Conservation (phyloP, 1,140 invertebrate genomes). For the Cylas formicarius region DNA sequence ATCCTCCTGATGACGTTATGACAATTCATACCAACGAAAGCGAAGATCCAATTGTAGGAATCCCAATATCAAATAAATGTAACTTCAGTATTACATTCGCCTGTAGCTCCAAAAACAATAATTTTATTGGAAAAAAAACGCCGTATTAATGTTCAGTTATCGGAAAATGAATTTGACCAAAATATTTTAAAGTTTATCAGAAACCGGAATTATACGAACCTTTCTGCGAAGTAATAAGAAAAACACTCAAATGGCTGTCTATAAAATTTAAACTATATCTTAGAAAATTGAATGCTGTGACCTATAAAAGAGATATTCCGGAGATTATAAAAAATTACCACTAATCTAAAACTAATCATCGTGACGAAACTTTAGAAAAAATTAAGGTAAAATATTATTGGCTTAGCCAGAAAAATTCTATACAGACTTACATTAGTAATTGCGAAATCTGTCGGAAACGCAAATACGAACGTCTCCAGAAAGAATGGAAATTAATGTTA, state of each 20-base stretch:
- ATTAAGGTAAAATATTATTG: slow-evolving; percentile 16
- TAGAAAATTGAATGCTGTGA: slow-evolving; percentile 6
- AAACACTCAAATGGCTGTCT: slow-evolving; percentile 2
- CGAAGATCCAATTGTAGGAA: slow-evolving; percentile 6
- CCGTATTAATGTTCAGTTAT: slow-evolving; percentile 1
- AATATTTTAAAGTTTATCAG: slow-evolving; percentile 6
- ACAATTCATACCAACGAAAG: slow-evolving; percentile 2
- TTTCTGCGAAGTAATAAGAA: not conserved
- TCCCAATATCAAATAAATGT: slow-evolving; percentile 8
- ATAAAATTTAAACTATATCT: slow-evolving; percentile 2
- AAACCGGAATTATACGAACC: slow-evolving; percentile 6
- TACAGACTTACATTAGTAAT: slow-evolving; percentile 14
- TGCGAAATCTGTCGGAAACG: slow-evolving; percentile 14
- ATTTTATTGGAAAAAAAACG: slow-evolving; percentile 13
- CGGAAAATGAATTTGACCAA: slow-evolving; percentile 3
- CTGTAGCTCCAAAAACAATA: slow-evolving; percentile 7
- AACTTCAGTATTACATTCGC: slow-evolving; percentile 6
- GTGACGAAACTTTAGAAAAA: slow-evolving; percentile 9
- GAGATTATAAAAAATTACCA: slow-evolving; percentile 13
- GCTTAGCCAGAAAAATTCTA: slow-evolving; percentile 7
- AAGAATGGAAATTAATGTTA: slow-evolving; percentile 13
- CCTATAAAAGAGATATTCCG: slow-evolving; percentile 3
- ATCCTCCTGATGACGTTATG: slow-evolving; percentile 1
- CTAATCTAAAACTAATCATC: slow-evolving; percentile 9
- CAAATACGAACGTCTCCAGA: slow-evolving; percentile 13